These are phyloP conservation scores for Trissonchulus sp. DNA, from an alignment of 2,888 invertebrate genomes.

Conservation along the genomic window DNA sequence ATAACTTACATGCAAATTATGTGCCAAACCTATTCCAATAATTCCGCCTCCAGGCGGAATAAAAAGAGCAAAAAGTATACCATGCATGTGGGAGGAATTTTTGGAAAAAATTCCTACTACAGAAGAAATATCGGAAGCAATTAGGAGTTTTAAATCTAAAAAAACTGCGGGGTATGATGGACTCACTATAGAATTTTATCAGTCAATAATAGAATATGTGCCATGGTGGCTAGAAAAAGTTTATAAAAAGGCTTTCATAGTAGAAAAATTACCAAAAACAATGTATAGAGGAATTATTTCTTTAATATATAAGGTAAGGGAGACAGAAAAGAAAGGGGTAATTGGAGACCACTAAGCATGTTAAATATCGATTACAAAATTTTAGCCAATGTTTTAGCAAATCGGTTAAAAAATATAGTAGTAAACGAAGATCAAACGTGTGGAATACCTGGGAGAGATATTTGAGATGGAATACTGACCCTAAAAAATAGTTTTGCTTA, in stretches of 20 bases:
- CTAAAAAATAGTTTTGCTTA: background rate
- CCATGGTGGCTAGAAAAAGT: background rate
- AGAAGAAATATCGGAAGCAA: conserved; percentile 15
- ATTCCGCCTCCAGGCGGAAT: no score
- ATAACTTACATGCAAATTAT: no score
- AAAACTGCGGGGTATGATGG: conserved; percentile 14
- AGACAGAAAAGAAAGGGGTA: conserved; percentile 2
- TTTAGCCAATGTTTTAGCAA: conserved; percentile 1
- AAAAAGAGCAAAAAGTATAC: no score
- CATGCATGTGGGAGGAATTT: no score
- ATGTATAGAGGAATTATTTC: conserved; percentile 5
- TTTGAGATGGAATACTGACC: background rate
- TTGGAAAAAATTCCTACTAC: background rate
- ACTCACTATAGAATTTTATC: conserved; percentile 15
- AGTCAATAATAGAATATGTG: background rate
- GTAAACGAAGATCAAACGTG: background rate
- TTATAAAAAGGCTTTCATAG: background rate
- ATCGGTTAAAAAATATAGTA: background rate
- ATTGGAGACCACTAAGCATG: conserved; percentile 22
- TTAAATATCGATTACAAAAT: conserved; percentile 21
- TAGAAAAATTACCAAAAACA: background rate
- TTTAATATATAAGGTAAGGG: conserved; percentile 9
- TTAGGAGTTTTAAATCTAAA: background rate
- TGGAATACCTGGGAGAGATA: conserved; percentile 12
- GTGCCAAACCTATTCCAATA: no score